Evolutionary conservation across 2,888 invertebrate species (phyloP), one percentile per base, ranked within the genome.

Genomic region (Nomada flava): DNA sequence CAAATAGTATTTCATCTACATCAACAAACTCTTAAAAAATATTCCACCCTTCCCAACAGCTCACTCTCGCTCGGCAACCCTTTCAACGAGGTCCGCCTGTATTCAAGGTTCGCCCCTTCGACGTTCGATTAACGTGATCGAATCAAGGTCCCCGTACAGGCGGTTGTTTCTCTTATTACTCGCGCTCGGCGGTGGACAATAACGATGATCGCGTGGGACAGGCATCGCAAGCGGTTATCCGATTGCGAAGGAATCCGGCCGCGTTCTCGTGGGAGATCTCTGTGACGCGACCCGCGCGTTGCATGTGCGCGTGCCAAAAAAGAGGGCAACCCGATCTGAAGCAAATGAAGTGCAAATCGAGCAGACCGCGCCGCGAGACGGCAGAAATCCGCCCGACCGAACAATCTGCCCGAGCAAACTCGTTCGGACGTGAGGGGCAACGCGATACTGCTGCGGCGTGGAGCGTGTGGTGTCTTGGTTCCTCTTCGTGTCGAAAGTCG

Each of bases 311-410:
- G 92, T 91, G 91, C 91, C 91, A 90, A 89, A 90, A 90, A 90
- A 86, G 87, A 85, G 88, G 86, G 93, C 90, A 93, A 93, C 88
- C 86, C 88, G 92, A 93, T 92, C 89, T 90, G 91, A 90, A 91
- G 89, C 91, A 92, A 93, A 91, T 91, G 91, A 92, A 93, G 93
- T 92, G 93, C 92, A 92, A 92, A 93, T 93, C 91, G 91, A 91
- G 89, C 86, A 90, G 88, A 90, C 85, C 74, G 81, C 79, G 85
- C 88, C 88, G 85, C 88, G 86, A 87, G 88, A 89, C 85, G 85
- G 87, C 76, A 85, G 87, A 90, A 89, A 87, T 89, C 87, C 79
- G 78, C 72, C 83, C 84, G 82, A 70, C 63, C 82, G 83, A 75
- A 26, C 74, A 36, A 59, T 29, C 74, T 76, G 73, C 74, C 71